Evolutionary conservation across 2,113 vertebrate species (phyloP), one percentile per base, ranked within the genome.

Genomic region (Acrocephalus kingi): DNA sequence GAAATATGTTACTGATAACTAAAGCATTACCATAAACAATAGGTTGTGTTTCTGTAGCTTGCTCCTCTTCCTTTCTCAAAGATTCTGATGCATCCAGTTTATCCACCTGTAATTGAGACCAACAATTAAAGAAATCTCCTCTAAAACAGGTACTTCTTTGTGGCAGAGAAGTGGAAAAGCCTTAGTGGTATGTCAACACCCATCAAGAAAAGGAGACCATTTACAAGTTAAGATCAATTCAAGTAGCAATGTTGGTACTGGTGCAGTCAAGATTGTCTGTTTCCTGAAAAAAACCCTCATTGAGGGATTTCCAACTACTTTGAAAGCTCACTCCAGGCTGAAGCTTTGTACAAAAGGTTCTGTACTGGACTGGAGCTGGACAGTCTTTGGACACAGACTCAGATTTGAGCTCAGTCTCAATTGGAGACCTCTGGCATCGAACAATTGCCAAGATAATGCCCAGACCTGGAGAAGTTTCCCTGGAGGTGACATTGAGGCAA

Each of bases 61-160:
- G 99, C 95, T 99, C 99, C 97, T 99, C 99, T 93, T 99, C 99
- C 99, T 99, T 99, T 98, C 99, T 99, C 97, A 99, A 92, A 13
- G 99, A 99, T 96, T 99, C 99, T 8, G 99, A 99, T 75, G 99
- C 99, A 97, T 99, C 99, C 97, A 99, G 98, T 97, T 99, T 99
- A 97, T 99, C 99, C 96, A 99, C 99, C 99, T 99, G 97, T 59
- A 97, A 98, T 98, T 93, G 95, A 98, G 95, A 96, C 93, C 98
- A 98, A 95, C 76, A 96, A 39, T 87, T 91, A 94, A 93, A 72
- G 37, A 67, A 45, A 72, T 12, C 71, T 95, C 80, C 39, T 92
- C 87, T 43, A 16, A 13, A 69, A 71, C 25, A 73, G 37, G 30
- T 41, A 97, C 93, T 95, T 96, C 96, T 15, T 92, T 76, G 93